These are phyloP conservation scores for Synergus umbraculus DNA, from an alignment of 2,888 invertebrate species.

Conservation along the genomic window DNA sequence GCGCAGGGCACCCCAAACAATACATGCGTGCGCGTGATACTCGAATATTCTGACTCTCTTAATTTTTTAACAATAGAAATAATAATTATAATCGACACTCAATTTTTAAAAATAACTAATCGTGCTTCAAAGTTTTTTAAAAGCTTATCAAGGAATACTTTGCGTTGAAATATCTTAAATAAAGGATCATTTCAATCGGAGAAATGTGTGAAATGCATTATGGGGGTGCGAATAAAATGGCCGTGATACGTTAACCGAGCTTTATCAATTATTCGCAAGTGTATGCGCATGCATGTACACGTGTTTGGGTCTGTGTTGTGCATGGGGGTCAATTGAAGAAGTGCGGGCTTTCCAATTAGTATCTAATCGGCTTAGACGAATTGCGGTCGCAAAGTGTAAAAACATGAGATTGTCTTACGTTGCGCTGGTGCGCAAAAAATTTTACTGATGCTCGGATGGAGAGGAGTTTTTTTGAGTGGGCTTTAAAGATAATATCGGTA, in stretches of 20 bases:
- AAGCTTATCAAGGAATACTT: background rate
- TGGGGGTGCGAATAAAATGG: constrained; percentile 64
- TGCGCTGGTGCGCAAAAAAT: constrained; percentile 65
- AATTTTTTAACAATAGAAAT: constrained; percentile 8
- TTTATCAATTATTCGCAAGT: constrained; percentile 39
- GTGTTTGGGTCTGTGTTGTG: constrained; percentile 29
- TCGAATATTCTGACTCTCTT: constrained; percentile 22
- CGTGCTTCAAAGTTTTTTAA: background rate
- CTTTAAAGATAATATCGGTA: constrained; percentile 20
- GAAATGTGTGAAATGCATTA: constrained; percentile 15
- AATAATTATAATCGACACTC: background rate
- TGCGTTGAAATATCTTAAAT: background rate
- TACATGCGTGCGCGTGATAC: constrained; percentile 58
- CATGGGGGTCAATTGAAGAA: constrained; percentile 35
- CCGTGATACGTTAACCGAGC: constrained; percentile 63
- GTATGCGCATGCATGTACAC: constrained; percentile 38
- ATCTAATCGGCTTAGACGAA: constrained; percentile 34
- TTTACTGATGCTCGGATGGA: constrained; percentile 49
- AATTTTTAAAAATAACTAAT: background rate
- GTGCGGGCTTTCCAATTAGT: constrained; percentile 37
- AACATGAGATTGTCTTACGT: constrained; percentile 53
- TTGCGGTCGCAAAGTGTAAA: constrained; percentile 38
- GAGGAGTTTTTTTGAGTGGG: constrained; percentile 14
- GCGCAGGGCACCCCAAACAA: constrained; percentile 60
- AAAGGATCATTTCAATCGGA: background rate